These are phyloP conservation scores for Clarias laeviceps DNA, from an alignment of 2,797 vertebrate species.

Conservation along the genomic window DNA sequence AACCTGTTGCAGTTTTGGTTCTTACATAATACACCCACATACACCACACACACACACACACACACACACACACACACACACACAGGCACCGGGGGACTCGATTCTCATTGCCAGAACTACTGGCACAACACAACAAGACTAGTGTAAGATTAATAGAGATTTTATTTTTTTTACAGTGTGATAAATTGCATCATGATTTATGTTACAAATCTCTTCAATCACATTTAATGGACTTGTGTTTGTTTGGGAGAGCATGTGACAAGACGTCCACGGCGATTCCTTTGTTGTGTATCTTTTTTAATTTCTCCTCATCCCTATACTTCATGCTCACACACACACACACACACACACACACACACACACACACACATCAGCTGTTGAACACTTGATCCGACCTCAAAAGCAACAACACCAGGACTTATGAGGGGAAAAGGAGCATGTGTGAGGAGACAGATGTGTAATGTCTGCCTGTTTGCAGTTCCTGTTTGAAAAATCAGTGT, in stretches of 20 bases:
- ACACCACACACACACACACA: neutral
- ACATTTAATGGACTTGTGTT: conserved; percentile 8
- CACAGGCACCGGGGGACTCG: neutral
- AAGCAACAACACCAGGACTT: conserved; percentile 16
- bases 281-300: conserved; percentile 34
- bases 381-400: conserved; percentile 44
- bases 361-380: conserved; percentile 34
- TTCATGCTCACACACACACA: neutral
- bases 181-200: neutral
- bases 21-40: conserved; percentile 25
- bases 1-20: conserved; percentile 8
- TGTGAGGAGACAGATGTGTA: neutral
- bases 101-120: conserved; percentile 9
- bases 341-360: conserved; percentile 4
- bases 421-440: conserved; percentile 28
- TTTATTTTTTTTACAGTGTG: neutral
- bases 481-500: neutral
- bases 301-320: neutral
- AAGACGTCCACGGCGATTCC: conserved; percentile 19
- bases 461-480: neutral
- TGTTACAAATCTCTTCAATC: neutral
- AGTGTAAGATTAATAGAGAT: neutral
- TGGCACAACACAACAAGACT: neutral
- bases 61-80: neutral
- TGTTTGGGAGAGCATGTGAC: conserved; percentile 42